These are phyloP conservation scores for Falcunculus frontatus DNA, from an alignment of 2,113 vertebrate genomes.

Conservation along the genomic window DNA sequence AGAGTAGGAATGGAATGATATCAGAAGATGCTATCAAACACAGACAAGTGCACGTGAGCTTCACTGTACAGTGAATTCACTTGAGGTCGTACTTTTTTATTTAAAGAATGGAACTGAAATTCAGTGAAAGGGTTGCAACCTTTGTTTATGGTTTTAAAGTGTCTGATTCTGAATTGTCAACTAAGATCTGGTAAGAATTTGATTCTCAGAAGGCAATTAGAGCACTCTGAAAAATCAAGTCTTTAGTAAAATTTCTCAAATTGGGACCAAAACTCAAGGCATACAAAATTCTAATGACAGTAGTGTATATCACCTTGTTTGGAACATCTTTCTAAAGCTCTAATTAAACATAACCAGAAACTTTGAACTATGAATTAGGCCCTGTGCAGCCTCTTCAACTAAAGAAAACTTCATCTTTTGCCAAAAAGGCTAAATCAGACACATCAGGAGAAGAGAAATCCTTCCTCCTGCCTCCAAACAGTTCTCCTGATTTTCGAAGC, in stretches of 20 bases:
- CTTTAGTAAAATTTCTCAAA: not conserved
- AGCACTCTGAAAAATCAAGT: not conserved
- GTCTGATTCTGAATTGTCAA: not conserved
- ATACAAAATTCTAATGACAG: not conserved
- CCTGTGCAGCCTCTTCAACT: not conserved
- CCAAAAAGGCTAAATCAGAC: not conserved
- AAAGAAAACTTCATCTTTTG: not conserved
- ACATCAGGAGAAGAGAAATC: not conserved
- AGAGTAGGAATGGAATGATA: not conserved
- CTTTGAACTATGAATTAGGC: not conserved
- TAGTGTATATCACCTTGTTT: not conserved
- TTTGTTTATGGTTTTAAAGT: not conserved
- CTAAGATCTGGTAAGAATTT: not conserved
- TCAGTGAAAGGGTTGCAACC: not conserved
- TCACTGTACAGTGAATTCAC: not conserved
- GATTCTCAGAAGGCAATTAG: not conserved
- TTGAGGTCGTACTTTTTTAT: fast-evolving
- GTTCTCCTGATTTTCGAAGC: not conserved
- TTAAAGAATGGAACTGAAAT: not conserved
- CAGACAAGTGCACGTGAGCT: not conserved
- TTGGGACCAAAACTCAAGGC: not conserved
- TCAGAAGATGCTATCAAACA: not conserved
- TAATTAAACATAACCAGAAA: not conserved
- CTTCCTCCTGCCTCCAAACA: not conserved
- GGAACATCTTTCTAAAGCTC: not conserved